These are phyloP conservation scores for Leptopilina syphax DNA, from an alignment of 2,888 invertebrate species.

Conservation along the genomic window DNA sequence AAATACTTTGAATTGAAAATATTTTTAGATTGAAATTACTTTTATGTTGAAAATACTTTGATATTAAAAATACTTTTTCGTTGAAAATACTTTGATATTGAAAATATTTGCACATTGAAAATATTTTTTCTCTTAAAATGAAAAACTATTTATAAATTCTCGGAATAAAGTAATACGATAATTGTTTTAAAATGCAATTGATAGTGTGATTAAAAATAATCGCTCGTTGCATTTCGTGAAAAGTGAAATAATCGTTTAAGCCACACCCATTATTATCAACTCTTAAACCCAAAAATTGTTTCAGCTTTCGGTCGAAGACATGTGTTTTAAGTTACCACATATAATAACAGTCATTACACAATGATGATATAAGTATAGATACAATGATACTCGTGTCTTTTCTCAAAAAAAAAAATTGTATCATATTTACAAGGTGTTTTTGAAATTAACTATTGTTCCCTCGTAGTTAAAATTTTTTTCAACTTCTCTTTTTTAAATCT, in stretches of 20 bases:
- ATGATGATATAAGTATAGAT: not conserved
- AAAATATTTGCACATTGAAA: too few relatives aligned
- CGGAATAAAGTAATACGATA: not conserved
- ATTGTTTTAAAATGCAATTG: not conserved
- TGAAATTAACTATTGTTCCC: not conserved
- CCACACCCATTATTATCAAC: constrained; percentile 27
- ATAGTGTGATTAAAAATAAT: not conserved
- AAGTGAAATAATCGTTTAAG: constrained; percentile 9
- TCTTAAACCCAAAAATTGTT: constrained; percentile 4
- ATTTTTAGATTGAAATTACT: too few relatives aligned
- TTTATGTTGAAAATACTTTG: too few relatives aligned
- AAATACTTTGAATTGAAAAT: too few relatives aligned
- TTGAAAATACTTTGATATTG: too few relatives aligned
- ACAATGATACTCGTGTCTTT: not conserved
- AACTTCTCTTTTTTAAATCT: not conserved
- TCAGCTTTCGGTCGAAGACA: not conserved
- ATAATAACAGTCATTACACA: constrained; percentile 26
- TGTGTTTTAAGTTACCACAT: not conserved
- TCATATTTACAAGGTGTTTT: not conserved
- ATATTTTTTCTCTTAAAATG: too few relatives aligned
- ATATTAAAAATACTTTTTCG: too few relatives aligned
- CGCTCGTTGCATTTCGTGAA: not conserved
- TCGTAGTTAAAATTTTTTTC: too few relatives aligned
- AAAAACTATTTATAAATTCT: too few relatives aligned
- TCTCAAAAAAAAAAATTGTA: not conserved